Evolutionary conservation across 2,888 invertebrate genomes (phyloP).

Genomic region (Himalopsyche kuldschensis): DNA sequence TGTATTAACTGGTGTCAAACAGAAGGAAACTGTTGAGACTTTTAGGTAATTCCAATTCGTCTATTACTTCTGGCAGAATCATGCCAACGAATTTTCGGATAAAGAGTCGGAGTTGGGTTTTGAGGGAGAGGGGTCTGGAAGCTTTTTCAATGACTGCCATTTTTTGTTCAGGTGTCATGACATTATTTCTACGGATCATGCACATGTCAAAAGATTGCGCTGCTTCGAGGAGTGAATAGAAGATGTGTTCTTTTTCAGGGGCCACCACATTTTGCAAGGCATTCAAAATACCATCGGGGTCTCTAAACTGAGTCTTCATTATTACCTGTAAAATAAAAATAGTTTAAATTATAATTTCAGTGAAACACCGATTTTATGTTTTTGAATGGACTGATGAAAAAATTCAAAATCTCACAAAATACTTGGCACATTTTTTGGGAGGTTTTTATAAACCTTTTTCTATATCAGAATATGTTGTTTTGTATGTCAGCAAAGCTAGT

Average conservation of each 20-base stretch:
- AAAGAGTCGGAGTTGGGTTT: constrained; percentile 66
- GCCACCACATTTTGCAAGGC: constrained; percentile 69
- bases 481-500: neutral
- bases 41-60: constrained; percentile 65
- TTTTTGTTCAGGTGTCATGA: constrained; percentile 68
- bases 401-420: too few species aligned
- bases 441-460: neutral
- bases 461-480: neutral
- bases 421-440: too few species aligned
- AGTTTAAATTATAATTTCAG: too few species aligned
- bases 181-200: constrained; percentile 74
- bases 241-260: constrained; percentile 56
- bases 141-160: constrained; percentile 66
- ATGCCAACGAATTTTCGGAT: constrained; percentile 63
- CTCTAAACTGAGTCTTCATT: constrained; percentile 81
- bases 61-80: constrained; percentile 59
- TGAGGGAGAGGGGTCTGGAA: constrained; percentile 66
- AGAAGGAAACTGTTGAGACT: constrained; percentile 69
- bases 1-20: constrained; percentile 63
- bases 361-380: too few species aligned
- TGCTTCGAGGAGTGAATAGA: constrained; percentile 70
- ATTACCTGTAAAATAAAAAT: constrained; percentile 60
- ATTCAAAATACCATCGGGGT: constrained; percentile 81
- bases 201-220: constrained; percentile 78
- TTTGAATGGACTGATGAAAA: neutral